Evolutionary conservation across 1,140 invertebrate species (phyloP), one percentile per base, ranked within the genome.

Genomic region (Drosophila kohkoa): DNA sequence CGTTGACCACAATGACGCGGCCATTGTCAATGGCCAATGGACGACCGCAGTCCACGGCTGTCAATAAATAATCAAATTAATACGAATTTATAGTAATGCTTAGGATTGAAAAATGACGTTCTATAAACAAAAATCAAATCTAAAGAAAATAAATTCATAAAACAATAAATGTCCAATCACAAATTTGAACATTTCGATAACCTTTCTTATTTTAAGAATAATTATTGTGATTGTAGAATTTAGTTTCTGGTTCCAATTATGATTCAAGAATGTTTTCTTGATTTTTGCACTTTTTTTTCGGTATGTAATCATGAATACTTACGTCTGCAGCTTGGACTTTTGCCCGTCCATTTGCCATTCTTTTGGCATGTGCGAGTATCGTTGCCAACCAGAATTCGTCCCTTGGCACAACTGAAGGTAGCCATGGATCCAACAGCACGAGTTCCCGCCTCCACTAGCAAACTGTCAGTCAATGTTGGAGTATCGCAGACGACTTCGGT

Each of bases 331-430:
- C 93, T 93, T 0, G 98, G 97, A 41, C 95, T 94, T 54, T 93
- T 93, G 25, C 97, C 97, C 52, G 94, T 96, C 98, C 98, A 99
- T 8, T 94, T 94, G 45, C 97, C 97, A 82, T 95, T 96, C 52
- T 95, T 94, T 62, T 95, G 92, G 91, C 96, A 98, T n/a, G 94
- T 93, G 79, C 97, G 95, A 2, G 96, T 96, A 45, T 94, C 94
- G 77, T 98, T 97, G 28, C 97, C 98, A 74, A 96, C 94, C 90
- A 98, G 94, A 30, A 94, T 94, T 83, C 96, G 96, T 0, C 98
- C 98, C 82, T 95, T 94, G 13, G 95, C 94, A 91, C 98, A 99
- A 15, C 95, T 94, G 87, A 98, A 98, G 77, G 95, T 95, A 1
- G 96, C 96, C 45, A 96, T 93, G 0, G 96, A 95, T 10, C 96